Conservation (phyloP, 2,888 invertebrate genomes). For the Aphrophora alni region DNA sequence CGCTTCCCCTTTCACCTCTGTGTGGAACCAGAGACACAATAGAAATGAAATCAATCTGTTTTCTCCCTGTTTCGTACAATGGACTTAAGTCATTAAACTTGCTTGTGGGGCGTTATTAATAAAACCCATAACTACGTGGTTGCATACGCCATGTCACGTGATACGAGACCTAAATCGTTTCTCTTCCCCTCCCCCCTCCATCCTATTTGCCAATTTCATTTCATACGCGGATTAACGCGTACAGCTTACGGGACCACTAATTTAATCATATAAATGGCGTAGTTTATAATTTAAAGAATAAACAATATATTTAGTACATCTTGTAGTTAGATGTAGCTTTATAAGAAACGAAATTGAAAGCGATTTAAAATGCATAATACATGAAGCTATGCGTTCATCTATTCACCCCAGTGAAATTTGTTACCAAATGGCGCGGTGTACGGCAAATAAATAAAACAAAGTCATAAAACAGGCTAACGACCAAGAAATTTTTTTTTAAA, state of each 20-base stretch:
- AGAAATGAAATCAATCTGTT: neutral
- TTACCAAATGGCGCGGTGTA: neutral
- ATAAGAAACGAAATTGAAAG: neutral
- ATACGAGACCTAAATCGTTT: neutral
- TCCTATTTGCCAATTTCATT: neutral
- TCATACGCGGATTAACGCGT: neutral
- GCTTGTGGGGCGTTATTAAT: neutral
- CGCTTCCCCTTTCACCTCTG: neutral
- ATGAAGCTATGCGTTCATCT: neutral
- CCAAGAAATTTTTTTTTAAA: neutral
- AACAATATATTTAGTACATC: too few relatives aligned
- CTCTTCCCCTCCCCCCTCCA: neutral
- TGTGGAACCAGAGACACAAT: neutral
- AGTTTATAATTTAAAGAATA: neutral
- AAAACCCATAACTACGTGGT: neutral
- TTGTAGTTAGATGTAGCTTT: neutral
- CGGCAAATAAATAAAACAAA: neutral
- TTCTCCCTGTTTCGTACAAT: neutral
- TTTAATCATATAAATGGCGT: neutral
- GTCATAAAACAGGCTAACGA: slow-evolving; percentile 1
- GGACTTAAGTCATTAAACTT: neutral
- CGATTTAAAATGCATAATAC: neutral
- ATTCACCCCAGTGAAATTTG: neutral
- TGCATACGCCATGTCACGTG: neutral
- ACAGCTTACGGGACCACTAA: neutral